A percentile compares a stretch with the other conserved stretches of the same genome.
Conservation (phyloP, 2,113 vertebrate genomes). For the Myodes glareolus region DNA sequence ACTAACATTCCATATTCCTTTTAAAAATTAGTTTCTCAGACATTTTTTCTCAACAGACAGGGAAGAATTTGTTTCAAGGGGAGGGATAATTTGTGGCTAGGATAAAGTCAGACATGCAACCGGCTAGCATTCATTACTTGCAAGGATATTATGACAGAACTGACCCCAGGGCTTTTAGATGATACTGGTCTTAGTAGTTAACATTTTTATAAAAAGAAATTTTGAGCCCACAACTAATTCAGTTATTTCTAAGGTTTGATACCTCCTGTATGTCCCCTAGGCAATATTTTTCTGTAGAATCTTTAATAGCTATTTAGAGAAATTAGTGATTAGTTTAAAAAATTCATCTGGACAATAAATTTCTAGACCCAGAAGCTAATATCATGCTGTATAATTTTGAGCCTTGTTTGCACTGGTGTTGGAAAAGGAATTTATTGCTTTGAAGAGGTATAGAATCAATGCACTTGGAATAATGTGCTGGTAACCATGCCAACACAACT, state of each 20-base stretch:
- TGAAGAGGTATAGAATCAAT: slow-evolving; percentile 76
- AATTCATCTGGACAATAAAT: slow-evolving; percentile 44
- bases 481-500: slow-evolving; percentile 81
- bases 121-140: not conserved
- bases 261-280: not conserved
- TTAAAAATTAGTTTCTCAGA: not conserved
- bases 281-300: slow-evolving; percentile 35
- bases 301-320: slow-evolving; percentile 63
- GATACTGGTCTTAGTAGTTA: not conserved
- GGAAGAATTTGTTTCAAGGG: too few relatives aligned
- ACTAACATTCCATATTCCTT: not conserved
- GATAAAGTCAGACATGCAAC: not conserved
- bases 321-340: slow-evolving; percentile 51
- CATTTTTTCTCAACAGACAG: not conserved
- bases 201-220: not conserved
- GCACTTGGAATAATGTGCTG: slow-evolving; percentile 67
- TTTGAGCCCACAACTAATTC: not conserved
- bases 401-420: slow-evolving; percentile 66
- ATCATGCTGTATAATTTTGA: slow-evolving; percentile 67
- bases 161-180: not conserved
- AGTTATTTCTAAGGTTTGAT: not conserved
- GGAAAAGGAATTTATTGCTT: slow-evolving; percentile 74
- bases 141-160: not conserved
- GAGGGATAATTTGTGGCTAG: not conserved
- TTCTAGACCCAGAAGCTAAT: slow-evolving; percentile 52